Base-by-base conservation (phyloP, 1,140 invertebrate genomes). In the Drosophila sechellia region DNA sequence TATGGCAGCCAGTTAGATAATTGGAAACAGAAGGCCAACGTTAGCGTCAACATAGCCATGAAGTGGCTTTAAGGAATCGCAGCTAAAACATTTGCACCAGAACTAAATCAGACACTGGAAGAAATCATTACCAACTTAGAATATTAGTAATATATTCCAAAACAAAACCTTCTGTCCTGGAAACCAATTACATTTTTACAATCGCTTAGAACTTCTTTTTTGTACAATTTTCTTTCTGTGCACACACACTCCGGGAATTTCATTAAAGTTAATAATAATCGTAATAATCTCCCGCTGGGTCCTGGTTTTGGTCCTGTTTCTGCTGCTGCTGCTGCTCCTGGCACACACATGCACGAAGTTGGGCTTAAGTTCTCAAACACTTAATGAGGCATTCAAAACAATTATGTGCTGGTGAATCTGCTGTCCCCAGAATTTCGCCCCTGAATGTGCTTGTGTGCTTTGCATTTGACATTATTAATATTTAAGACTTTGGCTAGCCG, bases 361-460 rank as follows among this genome's bases (percentile, higher is more conserved):
- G 68, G 48, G 78, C 76, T 89, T 77, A 76, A 80, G 81, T 85
- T 85, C 81, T 85, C 65, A 71, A 83, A 83, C 80, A 84, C 78
- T 84, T 87, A 86, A 87, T 87, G 83, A 87, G 79, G 84, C 83
- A 87, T 79, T 87, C 66, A 73, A 86, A 87, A 86, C 83, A 86
- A 86, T 86, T 86, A 87, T 81, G 75, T 60, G 57, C 63, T 74
- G 58, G 65, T 61, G 31, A 31, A 70, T 57, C 53, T 60, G 17
- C 45, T 6, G 25, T 17, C 35, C 43, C 43, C 50, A 31, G 12
- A 39, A 10, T 37, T 31, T 42, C 17, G 37, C 3, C 11, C 63
- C 17, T 20, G 27, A n/a, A 11, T 50, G 46, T 55, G 57, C 37
- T 13, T 39, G 42, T 45, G 65, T 42, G 48, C 56, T 42, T 72